Conservation (phyloP, 2,888 invertebrate genomes). For the Amphimallon solstitiale region DNA sequence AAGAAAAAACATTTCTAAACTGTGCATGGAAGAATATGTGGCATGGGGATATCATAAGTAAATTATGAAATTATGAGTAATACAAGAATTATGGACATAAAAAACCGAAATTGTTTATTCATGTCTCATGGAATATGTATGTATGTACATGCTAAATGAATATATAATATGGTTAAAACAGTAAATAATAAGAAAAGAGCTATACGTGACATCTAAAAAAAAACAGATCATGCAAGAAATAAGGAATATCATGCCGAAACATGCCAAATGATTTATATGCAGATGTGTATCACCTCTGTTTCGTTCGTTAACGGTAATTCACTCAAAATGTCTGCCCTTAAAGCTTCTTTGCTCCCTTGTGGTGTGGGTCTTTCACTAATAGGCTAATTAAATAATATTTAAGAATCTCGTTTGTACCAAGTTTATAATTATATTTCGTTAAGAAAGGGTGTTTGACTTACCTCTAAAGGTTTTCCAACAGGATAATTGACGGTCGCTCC, state of each 20-base stretch:
- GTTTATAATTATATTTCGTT: background rate
- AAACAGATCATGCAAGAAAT: conserved; percentile 14
- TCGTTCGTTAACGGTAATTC: conserved; percentile 47
- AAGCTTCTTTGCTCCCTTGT: conserved; percentile 43
- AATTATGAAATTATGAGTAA: no score
- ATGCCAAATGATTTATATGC: background rate
- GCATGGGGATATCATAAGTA: no score
- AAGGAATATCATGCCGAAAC: background rate
- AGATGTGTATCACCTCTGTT: conserved; percentile 48
- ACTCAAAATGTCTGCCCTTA: conserved; percentile 43
- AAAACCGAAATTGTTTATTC: no score
- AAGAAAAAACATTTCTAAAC: no score
- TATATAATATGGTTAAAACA: background rate
- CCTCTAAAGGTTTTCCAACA: conserved; percentile 85
- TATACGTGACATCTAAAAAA: background rate
- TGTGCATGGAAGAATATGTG: no score
- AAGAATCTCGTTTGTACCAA: background rate
- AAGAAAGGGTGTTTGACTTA: conserved; percentile 58
- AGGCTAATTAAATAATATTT: conserved; percentile 42
- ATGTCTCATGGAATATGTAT: background rate
- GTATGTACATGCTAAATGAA: no score
- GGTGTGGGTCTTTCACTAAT: conserved; percentile 49
- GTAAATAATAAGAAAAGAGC: background rate
- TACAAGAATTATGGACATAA: no score
- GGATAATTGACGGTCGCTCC: conserved; percentile 70